These are phyloP conservation scores for Trissonchulus sp. DNA, from an alignment of 2,888 invertebrate genomes.

Conservation along the genomic window DNA sequence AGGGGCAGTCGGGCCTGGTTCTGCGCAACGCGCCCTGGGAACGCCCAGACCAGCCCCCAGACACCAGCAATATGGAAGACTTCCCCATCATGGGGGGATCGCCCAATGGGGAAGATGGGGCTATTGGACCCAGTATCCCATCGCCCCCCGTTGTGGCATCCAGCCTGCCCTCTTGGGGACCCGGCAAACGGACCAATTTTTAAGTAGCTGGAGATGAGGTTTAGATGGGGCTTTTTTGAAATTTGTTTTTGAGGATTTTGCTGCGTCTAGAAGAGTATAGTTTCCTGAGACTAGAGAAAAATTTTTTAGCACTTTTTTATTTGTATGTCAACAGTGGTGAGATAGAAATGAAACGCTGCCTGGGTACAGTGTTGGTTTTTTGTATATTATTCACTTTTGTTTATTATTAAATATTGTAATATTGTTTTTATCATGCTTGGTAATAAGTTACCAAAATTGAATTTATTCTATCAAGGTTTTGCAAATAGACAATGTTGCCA, in stretches of 20 bases:
- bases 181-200: too few relatives aligned
- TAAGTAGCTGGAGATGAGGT: not conserved
- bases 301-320: too few relatives aligned
- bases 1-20: not conserved
- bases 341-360: too few relatives aligned
- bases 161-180: not conserved
- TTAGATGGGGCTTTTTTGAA: not conserved
- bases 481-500: too few relatives aligned
- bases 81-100: constrained; percentile 52
- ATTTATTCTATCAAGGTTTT: too few relatives aligned
- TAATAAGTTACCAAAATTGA: too few relatives aligned
- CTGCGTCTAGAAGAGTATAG: not conserved
- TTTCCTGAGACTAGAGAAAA: not conserved
- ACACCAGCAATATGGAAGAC: constrained; percentile 53
- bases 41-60: constrained; percentile 47
- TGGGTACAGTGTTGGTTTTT: not conserved
- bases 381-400: not conserved
- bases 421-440: not conserved
- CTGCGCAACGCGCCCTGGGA: constrained; percentile 25
- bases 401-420: not conserved
- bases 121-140: not conserved
- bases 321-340: too few relatives aligned
- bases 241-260: not conserved
- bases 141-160: not conserved
- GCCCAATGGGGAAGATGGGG: not conserved